These are phyloP conservation scores for Drosophila pseudoobscura DNA, from an alignment of 1,140 invertebrate genomes.

Conservation along the genomic window DNA sequence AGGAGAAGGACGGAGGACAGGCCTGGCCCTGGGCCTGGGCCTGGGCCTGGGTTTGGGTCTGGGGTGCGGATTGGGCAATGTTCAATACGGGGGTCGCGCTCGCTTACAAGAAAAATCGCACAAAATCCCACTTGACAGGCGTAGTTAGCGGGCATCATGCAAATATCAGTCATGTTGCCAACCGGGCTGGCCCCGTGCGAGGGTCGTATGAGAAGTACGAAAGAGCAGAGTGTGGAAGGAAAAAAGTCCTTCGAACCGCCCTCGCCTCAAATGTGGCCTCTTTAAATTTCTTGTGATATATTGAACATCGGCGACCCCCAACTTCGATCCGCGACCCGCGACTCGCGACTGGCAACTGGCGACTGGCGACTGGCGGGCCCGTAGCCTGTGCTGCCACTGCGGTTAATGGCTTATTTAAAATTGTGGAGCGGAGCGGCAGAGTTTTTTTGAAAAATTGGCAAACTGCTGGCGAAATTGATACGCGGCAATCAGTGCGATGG, in stretches of 20 bases:
- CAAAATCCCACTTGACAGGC: constrained; percentile 83
- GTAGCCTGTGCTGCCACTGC: constrained; percentile 51
- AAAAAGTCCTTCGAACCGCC: not conserved
- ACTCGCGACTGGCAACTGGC: constrained; percentile 6
- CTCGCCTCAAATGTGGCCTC: constrained; percentile 14
- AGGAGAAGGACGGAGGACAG: not conserved
- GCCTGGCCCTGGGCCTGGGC: not conserved
- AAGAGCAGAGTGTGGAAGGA: too few species aligned
- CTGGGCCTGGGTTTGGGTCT: too few species aligned
- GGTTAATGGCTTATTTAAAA: constrained; percentile 82
- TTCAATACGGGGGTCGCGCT: constrained; percentile 58
- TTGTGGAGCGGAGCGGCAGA: constrained; percentile 39
- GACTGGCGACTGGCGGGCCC: constrained; percentile 45
- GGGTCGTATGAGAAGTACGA: constrained; percentile 24
- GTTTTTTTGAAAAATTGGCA: constrained; percentile 75
- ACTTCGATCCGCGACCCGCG: constrained; percentile 3
- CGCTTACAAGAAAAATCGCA: constrained; percentile 81
- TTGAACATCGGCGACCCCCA: constrained; percentile 63
- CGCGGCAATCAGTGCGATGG: constrained; percentile 62
- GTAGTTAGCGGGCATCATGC: constrained; percentile 81
- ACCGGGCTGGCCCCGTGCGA: constrained; percentile 21
- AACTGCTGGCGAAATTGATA: constrained; percentile 77
- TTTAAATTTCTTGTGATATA: constrained; percentile 66
- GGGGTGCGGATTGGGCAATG: constrained; percentile 14
- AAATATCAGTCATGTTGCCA: constrained; percentile 77